phyloP scores from a whole-genome alignment of 2,888 invertebrate genomes.

The Priocnemis perturbator region DNA sequence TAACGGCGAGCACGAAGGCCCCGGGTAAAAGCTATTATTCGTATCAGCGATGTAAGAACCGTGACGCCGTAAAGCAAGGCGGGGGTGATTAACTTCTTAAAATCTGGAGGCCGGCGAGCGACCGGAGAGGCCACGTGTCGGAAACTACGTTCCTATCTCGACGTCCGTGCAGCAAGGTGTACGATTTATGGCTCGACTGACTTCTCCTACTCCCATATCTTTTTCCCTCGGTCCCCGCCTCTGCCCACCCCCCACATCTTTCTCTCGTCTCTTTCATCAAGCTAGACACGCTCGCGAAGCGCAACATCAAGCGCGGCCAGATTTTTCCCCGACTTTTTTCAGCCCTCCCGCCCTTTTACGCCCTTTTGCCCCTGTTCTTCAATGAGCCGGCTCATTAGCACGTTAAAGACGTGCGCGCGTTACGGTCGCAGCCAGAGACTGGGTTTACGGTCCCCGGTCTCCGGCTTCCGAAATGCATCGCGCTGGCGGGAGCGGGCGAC shows the following conservation, averaged over 20 bases:
- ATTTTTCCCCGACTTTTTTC: slow-evolving; percentile 41
- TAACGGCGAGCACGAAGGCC: too few relatives aligned
- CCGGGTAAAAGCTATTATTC: too few relatives aligned
- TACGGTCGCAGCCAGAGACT: too few relatives aligned
- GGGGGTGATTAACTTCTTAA: slow-evolving; percentile 45
- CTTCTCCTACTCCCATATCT: slow-evolving; percentile 53
- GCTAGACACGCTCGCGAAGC: too few relatives aligned
- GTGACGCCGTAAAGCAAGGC: background rate
- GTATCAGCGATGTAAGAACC: too few relatives aligned
- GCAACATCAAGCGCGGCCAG: background rate
- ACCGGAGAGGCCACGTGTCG: slow-evolving; percentile 48
- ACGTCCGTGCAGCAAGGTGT: slow-evolving; percentile 65
- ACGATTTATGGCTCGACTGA: slow-evolving; percentile 68
- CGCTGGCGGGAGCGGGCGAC: too few relatives aligned
- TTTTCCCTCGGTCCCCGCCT: slow-evolving; percentile 16
- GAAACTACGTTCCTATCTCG: slow-evolving; percentile 65
- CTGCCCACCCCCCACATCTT: background rate
- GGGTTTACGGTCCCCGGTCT: too few relatives aligned
- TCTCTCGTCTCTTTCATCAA: too few relatives aligned
- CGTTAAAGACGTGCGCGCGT: too few relatives aligned
- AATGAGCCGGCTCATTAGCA: too few relatives aligned
- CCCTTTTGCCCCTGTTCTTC: too few relatives aligned
- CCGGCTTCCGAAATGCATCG: too few relatives aligned
- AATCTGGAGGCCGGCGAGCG: slow-evolving; percentile 32
- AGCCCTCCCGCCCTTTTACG: background rate